A percentile compares a stretch with the other conserved stretches of the same genome.
phyloP scores from a whole-genome alignment of 2,797 vertebrate species.

The Argya squamiceps region DNA sequence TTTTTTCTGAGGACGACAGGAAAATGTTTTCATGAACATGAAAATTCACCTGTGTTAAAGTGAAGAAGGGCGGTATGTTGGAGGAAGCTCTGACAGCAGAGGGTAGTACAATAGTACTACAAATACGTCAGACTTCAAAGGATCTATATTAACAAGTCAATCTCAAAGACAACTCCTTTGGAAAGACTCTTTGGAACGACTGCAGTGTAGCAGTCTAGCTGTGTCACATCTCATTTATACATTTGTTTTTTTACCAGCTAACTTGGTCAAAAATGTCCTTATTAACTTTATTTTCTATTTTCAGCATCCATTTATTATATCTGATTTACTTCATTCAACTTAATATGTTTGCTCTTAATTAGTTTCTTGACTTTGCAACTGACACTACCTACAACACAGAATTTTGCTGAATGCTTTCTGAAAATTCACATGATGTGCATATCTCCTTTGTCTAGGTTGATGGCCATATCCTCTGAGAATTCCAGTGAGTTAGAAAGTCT shows the following conservation, averaged over 20 bases:
- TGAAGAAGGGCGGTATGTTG: neutral
- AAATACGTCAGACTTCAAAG: neutral
- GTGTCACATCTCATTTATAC: neutral
- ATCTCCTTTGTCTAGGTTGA: constrained; percentile 41
- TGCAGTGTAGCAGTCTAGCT: neutral
- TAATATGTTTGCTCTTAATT: constrained; percentile 11
- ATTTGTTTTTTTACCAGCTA: neutral
- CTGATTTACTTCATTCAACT: neutral
- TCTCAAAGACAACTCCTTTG: neutral
- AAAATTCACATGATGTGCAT: neutral
- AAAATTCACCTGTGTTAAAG: neutral
- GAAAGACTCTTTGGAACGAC: neutral
- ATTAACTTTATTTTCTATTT: constrained; percentile 25
- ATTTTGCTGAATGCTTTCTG: constrained; percentile 32
- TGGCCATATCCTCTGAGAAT: constrained; percentile 45
- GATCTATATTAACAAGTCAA: neutral
- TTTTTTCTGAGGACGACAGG: neutral
- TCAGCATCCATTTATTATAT: neutral
- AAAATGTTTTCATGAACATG: neutral
- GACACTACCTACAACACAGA: neutral
- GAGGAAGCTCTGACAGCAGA: neutral
- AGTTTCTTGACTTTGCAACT: constrained; percentile 11
- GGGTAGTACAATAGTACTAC: neutral
- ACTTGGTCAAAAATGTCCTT: neutral
- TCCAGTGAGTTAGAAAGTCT: constrained; percentile 29